A percentile compares a stretch with the other conserved stretches of the same genome.
phyloP scores from a whole-genome alignment of 2,113 vertebrate genomes.

The Suricata suricatta region DNA sequence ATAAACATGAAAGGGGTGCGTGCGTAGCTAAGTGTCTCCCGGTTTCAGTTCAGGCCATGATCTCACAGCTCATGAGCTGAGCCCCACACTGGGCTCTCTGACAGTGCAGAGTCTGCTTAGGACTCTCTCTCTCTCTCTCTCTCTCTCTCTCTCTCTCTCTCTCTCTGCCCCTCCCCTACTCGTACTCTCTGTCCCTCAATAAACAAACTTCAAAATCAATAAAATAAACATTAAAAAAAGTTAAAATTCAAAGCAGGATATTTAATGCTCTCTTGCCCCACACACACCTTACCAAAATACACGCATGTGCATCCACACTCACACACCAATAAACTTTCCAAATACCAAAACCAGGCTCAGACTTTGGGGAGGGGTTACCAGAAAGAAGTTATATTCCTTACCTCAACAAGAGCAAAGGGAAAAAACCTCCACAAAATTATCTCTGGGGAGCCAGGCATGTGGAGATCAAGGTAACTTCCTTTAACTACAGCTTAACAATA shows the following conservation, averaged over 20 bases:
- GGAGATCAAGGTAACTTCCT: not conserved
- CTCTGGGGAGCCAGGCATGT: not conserved
- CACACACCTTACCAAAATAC: not conserved
- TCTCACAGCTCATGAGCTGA: too few relatives aligned
- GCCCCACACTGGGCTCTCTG: too few relatives aligned
- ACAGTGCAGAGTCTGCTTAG: too few relatives aligned
- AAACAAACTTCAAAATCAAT: too few relatives aligned
- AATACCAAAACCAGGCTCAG: not conserved
- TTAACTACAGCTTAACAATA: not conserved
- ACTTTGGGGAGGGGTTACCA: not conserved
- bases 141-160: too few relatives aligned
- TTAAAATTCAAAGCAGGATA: not conserved
- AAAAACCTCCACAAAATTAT: not conserved
- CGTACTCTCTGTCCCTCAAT: too few relatives aligned
- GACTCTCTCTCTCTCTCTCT: too few relatives aligned
- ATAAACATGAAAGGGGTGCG: too few relatives aligned
- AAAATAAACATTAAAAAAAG: not conserved
- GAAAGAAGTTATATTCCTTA: not conserved
- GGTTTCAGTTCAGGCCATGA: too few relatives aligned
- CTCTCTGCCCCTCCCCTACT: too few relatives aligned
- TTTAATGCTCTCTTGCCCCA: not conserved
- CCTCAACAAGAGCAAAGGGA: not conserved
- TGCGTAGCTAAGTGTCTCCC: too few relatives aligned
- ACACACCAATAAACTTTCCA: not conserved
- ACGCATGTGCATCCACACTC: not conserved